Evolutionary conservation across 2,113 vertebrate genomes (phyloP).

Genomic region (Psilopogon haemacephalus): DNA sequence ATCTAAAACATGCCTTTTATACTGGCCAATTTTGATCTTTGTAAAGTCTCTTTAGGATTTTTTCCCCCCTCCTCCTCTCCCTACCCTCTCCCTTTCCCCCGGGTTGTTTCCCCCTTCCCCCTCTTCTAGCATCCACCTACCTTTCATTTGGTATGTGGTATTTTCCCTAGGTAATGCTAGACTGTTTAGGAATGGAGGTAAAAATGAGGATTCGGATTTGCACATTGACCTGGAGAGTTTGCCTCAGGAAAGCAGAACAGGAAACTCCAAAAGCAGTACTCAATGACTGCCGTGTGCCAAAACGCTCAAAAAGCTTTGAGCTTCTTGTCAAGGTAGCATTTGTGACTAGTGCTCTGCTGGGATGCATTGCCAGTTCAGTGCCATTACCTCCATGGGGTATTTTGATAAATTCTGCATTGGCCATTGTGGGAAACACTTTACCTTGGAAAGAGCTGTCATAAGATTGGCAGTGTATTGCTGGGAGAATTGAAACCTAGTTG

Average conservation of each 20-base stretch:
- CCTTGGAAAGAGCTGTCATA: neutral
- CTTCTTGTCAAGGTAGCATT: neutral
- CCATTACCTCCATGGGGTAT: neutral
- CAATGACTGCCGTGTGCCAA: neutral
- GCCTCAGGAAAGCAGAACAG: neutral
- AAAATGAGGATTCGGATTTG: neutral
- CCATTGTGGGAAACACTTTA: neutral
- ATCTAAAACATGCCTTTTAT: neutral
- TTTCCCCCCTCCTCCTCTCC: neutral
- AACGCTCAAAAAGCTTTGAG: neutral
- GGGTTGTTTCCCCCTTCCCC: too few species aligned
- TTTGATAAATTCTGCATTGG: conserved; percentile 27
- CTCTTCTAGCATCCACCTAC: neutral
- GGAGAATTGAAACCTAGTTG: neutral
- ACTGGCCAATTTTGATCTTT: neutral
- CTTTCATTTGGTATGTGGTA: neutral
- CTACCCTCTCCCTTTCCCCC: too few species aligned
- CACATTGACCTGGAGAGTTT: neutral
- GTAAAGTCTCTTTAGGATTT: neutral
- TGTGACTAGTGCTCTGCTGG: neutral
- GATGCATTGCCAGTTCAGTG: neutral
- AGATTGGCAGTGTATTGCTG: neutral
- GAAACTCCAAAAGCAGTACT: neutral
- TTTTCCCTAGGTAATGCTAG: neutral
- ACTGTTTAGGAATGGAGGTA: neutral